Evolutionary conservation across 37 sponge, comb jelly and placozoan species (phyloP).

Genomic region (Spongia lamella): DNA sequence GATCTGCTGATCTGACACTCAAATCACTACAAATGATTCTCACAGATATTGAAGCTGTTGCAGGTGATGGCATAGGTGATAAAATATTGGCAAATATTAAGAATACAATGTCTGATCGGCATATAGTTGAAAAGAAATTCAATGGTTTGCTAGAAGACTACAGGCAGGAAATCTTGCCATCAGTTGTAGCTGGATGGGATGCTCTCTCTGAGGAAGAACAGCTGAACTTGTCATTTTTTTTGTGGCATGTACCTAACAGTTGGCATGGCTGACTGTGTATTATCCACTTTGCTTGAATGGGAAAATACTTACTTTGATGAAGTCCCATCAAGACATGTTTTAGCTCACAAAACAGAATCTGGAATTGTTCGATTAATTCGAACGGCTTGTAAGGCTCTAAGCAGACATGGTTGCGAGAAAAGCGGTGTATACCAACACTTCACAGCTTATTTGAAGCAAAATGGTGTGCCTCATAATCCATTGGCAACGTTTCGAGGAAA

Average conservation of each 20-base stretch:
- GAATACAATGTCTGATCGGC: slow-evolving; percentile 33
- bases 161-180: slow-evolving; percentile 7
- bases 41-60: not conserved
- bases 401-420: slow-evolving; percentile 19
- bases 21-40: slow-evolving; percentile 1
- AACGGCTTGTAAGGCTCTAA: slow-evolving; percentile 43
- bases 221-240: slow-evolving; percentile 12
- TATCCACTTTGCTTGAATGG: not conserved
- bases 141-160: slow-evolving; percentile 18
- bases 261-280: slow-evolving; percentile 22
- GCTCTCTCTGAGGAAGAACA: not conserved
- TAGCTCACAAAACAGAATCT: slow-evolving; percentile 10
- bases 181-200: slow-evolving; percentile 24
- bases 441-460: not conserved
- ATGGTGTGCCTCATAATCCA: not conserved
- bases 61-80: not conserved
- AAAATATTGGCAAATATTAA: slow-evolving; percentile 14
- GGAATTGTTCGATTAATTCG: slow-evolving; percentile 3
- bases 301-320: not conserved
- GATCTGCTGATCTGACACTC: slow-evolving; percentile 4
- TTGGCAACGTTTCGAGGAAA: slow-evolving; percentile 5
- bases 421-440: not conserved
- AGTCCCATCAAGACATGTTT: not conserved
- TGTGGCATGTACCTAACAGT: slow-evolving; percentile 30
- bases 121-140: slow-evolving; percentile 11